These are phyloP conservation scores for Argyresthia goedartella DNA, from an alignment of 2,888 invertebrate species.

Conservation along the genomic window DNA sequence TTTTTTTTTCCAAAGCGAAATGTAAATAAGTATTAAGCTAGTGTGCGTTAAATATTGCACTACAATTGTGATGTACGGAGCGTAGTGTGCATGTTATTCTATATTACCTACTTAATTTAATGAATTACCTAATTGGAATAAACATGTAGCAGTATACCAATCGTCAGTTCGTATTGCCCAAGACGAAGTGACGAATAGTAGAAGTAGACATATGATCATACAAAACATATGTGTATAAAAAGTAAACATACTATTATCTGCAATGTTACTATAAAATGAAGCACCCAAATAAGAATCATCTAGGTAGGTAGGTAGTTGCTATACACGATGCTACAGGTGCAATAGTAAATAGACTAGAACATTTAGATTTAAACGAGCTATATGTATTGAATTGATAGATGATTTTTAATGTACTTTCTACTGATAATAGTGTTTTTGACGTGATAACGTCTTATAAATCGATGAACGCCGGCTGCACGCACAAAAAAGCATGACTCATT, in stretches of 20 bases:
- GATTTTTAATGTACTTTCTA: constrained; percentile 9
- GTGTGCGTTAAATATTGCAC: too few species aligned
- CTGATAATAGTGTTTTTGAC: constrained; percentile 1
- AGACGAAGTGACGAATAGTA: constrained; percentile 57
- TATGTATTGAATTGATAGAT: background rate
- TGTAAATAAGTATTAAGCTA: too few species aligned
- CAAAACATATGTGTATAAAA: constrained; percentile 11
- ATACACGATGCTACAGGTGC: too few species aligned
- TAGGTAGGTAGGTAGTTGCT: constrained; percentile 10
- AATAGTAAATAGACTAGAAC: constrained; percentile 23
- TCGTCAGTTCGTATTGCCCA: constrained; percentile 69
- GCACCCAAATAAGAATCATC: constrained; percentile 22
- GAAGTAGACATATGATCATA: background rate
- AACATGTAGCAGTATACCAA: constrained; percentile 23
- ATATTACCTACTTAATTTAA: background rate
- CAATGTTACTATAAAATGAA: constrained; percentile 29
- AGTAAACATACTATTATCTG: constrained; percentile 3
- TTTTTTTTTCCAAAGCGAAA: too few species aligned
- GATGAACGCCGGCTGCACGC: too few species aligned
- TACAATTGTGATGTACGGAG: too few species aligned
- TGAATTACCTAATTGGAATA: background rate
- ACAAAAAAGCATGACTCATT: too few species aligned
- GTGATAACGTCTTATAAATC: too few species aligned
- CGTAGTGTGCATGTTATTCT: too few species aligned
- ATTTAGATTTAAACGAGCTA: constrained; percentile 25